Evolutionary conservation across 1,140 invertebrate species (phyloP).

Genomic region (Trissolcus basalis): DNA sequence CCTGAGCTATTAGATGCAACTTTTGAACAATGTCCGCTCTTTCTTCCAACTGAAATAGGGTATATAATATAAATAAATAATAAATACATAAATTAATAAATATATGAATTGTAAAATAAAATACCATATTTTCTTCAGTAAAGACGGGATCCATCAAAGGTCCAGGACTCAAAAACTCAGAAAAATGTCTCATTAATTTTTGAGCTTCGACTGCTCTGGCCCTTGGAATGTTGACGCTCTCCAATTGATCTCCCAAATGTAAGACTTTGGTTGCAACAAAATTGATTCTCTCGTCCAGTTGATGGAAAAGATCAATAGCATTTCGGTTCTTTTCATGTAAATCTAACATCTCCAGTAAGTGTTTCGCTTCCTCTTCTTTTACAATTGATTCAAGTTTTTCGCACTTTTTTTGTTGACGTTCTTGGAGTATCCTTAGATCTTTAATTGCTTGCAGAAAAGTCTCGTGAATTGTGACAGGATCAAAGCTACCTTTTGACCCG

Average conservation of each 20-base stretch:
- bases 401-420: constrained; percentile 91
- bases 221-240: constrained; percentile 96
- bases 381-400: constrained; percentile 88
- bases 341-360: constrained; percentile 87
- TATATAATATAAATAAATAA: constrained; percentile 19
- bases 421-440: constrained; percentile 86
- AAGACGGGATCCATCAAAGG: constrained; percentile 91
- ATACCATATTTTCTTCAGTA: constrained; percentile 82
- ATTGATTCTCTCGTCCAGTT: constrained; percentile 96
- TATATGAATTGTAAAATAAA: background rate
- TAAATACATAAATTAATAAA: background rate
- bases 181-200: constrained; percentile 94
- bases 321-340: constrained; percentile 92
- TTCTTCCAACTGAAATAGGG: constrained; percentile 85
- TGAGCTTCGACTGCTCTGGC: constrained; percentile 95
- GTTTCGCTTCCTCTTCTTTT: constrained; percentile 90
- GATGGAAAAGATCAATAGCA: constrained; percentile 91
- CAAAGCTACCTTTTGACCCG: constrained; percentile 82
- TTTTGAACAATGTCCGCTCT: constrained; percentile 99
- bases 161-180: constrained; percentile 93
- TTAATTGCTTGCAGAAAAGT: constrained; percentile 95
- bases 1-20: constrained; percentile 95
- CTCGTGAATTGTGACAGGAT: constrained; percentile 88
- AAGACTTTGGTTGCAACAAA: constrained; percentile 97
- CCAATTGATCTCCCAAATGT: constrained; percentile 97